A percentile compares a stretch with the other conserved stretches of the same genome.
Conservation (phyloP, 2,113 vertebrate genomes). For the Phylloscopus trochilus region DNA sequence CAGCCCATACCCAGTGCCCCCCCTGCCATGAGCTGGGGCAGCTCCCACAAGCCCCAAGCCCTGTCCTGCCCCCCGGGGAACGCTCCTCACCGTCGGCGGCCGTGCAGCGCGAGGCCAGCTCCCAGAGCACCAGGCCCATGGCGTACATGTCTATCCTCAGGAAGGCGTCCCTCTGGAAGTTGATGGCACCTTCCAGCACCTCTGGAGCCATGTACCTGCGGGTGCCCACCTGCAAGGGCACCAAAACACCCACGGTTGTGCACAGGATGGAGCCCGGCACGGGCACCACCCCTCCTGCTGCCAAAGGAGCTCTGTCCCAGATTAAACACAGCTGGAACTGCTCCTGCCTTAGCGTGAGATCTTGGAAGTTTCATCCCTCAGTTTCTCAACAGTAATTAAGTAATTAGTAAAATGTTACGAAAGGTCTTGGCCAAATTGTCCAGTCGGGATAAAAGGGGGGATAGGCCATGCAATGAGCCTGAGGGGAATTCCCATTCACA, state of each 20-base stretch:
- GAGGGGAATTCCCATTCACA: not conserved
- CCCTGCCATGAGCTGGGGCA: not conserved
- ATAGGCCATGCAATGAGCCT: not conserved
- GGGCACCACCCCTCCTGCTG: accelerated
- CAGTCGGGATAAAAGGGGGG: not conserved
- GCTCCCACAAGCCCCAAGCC: not conserved
- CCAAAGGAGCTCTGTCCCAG: accelerated
- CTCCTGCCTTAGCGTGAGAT: not conserved
- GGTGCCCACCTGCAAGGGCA: constrained; percentile 86
- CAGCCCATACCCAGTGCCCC: accelerated
- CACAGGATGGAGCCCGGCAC: accelerated
- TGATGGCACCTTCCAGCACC: constrained; percentile 97
- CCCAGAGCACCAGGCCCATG: constrained; percentile 93
- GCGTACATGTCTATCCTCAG: constrained; percentile 98
- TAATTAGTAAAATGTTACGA: accelerated
- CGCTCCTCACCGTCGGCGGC: constrained; percentile 83
- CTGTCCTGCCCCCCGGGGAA: not conserved
- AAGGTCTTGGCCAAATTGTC: no score
- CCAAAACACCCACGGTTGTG: accelerated
- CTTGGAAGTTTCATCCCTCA: accelerated
- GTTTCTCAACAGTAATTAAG: not conserved
- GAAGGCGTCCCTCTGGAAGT: constrained; percentile 98
- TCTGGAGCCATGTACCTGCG: constrained; percentile 98
- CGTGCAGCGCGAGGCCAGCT: constrained; percentile 90
- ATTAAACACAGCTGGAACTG: accelerated